Percentiles rank a stretch among this genome's conserved stretches.
phyloP scores from a whole-genome alignment of 2,797 vertebrate species.

The Acanthis flammea region DNA sequence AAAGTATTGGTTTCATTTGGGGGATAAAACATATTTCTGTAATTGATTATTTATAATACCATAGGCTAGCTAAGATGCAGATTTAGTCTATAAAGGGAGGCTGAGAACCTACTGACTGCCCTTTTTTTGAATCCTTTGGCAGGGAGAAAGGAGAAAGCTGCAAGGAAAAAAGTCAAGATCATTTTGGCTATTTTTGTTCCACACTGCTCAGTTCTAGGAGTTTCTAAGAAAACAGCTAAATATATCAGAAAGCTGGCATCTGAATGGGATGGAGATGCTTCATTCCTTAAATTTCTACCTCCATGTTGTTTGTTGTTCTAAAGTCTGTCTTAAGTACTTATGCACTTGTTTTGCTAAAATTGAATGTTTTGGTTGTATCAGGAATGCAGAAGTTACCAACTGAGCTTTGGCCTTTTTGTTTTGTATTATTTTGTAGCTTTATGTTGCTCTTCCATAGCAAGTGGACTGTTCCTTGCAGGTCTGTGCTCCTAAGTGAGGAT shows the following conservation, averaged over 20 bases:
- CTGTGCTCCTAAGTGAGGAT: background rate
- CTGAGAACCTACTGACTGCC: background rate
- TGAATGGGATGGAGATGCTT: background rate
- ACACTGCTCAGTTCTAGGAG: background rate
- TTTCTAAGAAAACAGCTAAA: constrained; percentile 26
- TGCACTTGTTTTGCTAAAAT: background rate
- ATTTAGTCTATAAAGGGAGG: background rate
- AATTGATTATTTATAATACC: background rate
- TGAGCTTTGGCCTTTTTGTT: background rate
- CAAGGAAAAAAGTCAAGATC: background rate
- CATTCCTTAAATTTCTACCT: background rate
- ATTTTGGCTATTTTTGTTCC: constrained; percentile 14
- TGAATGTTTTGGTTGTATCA: background rate
- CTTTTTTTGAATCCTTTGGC: background rate
- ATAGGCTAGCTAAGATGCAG: background rate
- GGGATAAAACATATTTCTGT: background rate
- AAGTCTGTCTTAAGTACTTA: background rate
- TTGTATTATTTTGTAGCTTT: background rate
- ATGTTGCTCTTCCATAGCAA: background rate
- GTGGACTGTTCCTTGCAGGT: background rate
- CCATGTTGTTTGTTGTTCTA: background rate
- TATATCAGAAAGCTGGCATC: background rate
- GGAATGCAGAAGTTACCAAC: background rate
- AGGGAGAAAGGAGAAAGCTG: background rate
- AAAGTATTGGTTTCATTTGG: background rate